phyloP scores from a whole-genome alignment of 2,797 vertebrate genomes.

The Danio choprae region DNA sequence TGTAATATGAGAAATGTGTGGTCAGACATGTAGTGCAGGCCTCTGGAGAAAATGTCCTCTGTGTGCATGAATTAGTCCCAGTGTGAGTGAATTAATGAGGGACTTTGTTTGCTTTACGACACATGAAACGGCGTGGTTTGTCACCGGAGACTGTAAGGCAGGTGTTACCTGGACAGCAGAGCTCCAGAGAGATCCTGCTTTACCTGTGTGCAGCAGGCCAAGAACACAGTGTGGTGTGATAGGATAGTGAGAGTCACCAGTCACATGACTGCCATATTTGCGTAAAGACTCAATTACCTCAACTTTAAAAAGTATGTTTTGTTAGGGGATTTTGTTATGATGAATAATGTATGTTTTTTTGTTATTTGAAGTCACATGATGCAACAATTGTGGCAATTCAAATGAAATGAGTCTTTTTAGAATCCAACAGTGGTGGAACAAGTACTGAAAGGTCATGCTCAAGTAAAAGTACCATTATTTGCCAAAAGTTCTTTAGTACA shows the following conservation, averaged over 20 bases:
- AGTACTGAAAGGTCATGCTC: no score
- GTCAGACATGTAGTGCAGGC: background rate
- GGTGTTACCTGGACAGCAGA: slow-evolving; percentile 73
- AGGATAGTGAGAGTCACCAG: slow-evolving; percentile 15
- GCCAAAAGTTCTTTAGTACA: no score
- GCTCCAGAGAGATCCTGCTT: slow-evolving; percentile 60
- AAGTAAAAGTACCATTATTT: no score
- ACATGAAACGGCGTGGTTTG: slow-evolving; percentile 66
- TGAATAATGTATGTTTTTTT: background rate
- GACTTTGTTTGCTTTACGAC: slow-evolving; percentile 62
- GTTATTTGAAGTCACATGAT: background rate
- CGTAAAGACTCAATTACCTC: no score
- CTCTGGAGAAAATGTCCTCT: background rate
- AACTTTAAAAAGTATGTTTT: no score
- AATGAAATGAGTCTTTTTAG: no score
- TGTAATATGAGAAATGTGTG: background rate
- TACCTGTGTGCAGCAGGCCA: slow-evolving; percentile 62
- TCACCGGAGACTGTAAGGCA: slow-evolving; percentile 77
- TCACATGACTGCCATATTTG: slow-evolving; percentile 23
- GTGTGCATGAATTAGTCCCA: slow-evolving; percentile 60
- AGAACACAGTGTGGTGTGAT: slow-evolving; percentile 52
- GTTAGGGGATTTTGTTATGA: background rate
- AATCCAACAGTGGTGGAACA: no score
- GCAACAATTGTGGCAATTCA: no score
- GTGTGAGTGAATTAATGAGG: slow-evolving; percentile 71